These are phyloP conservation scores for Craniophora ligustri DNA, from an alignment of 2,888 invertebrate genomes.

Conservation along the genomic window DNA sequence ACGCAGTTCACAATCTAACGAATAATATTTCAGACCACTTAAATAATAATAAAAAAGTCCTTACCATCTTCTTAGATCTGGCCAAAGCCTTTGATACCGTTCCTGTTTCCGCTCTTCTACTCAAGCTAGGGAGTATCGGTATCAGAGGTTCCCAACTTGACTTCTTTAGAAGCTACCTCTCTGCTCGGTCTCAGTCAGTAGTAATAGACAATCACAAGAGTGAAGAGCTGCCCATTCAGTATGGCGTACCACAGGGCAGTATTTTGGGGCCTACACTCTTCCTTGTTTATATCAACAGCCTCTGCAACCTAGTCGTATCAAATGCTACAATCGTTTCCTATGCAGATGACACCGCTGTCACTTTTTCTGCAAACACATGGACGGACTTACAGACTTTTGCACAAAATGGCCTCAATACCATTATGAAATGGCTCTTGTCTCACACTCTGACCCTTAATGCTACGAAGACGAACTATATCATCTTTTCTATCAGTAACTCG, in stretches of 20 bases:
- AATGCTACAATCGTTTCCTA: not conserved
- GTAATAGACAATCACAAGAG: not conserved
- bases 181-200: not conserved
- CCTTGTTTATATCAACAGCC: not conserved
- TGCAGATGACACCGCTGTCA: not conserved
- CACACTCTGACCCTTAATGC: conserved; percentile 11
- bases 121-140: not conserved
- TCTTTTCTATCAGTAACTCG: conserved; percentile 1
- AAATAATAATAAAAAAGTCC: no score
- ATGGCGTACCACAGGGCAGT: no score
- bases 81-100: no score
- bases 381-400: not conserved
- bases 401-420: not conserved
- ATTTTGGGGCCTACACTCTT: not conserved
- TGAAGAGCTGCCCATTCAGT: not conserved
- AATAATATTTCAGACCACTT: no score
- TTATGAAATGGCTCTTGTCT: conserved; percentile 4
- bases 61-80: not conserved
- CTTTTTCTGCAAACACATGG: not conserved
- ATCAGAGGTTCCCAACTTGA: not conserved
- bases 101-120: not conserved
- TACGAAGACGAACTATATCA: not conserved
- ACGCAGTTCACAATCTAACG: no score
- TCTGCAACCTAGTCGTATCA: not conserved
- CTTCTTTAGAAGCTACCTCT: not conserved